Base-by-base conservation (phyloP, 1,140 invertebrate species). In the Ceratina japonica region DNA sequence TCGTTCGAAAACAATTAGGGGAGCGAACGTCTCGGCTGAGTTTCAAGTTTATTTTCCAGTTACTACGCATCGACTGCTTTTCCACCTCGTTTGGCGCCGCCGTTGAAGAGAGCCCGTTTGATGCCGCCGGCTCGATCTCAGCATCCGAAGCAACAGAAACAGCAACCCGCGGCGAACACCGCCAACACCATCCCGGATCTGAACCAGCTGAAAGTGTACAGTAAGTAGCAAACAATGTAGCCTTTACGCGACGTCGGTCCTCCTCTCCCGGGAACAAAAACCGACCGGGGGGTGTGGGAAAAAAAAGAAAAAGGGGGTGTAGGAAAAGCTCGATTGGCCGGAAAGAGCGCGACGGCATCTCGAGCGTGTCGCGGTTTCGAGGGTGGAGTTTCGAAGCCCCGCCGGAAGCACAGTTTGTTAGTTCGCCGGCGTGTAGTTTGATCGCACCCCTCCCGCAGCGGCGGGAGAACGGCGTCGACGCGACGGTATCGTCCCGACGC, bases 61-160 rank as follows among this genome's bases (percentile, higher is more conserved):
- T 95, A 95, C 90, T 95, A 94, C 86, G 93, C 94, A 49, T 94
- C 94, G 69, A 93, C 94, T n/a, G 91, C 94, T 58, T 93, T 94
- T 77, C 90, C 93, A 20, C 91, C 93, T 13, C 93, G 94, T 65
- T 92, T 93, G 75, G 93, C 94, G 68, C 93, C 93, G 7, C 93
- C 93, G 12, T 91, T 94, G 82, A 95, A 95, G 87, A 92, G 94
- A 71, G 94, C 94, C 58, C 93, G 94, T 75, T 90, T 95, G 80
- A 94, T 95, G 93, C 93, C 93, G 75, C 92, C 93, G 64, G 89
- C 87, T 76, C 91, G 88, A 75, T 89, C 90, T 65, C 91, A 92
- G 24, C 92, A 93, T 74, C 91, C 92, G 15, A 93, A 93, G 68
- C 92, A 92, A 49, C 90, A 91, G 61, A 90, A 91, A 58, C 90